Percentiles rank a stretch among this genome's conserved stretches.
phyloP scores from a whole-genome alignment of 2,888 invertebrate species.

The Cancer borealis region DNA sequence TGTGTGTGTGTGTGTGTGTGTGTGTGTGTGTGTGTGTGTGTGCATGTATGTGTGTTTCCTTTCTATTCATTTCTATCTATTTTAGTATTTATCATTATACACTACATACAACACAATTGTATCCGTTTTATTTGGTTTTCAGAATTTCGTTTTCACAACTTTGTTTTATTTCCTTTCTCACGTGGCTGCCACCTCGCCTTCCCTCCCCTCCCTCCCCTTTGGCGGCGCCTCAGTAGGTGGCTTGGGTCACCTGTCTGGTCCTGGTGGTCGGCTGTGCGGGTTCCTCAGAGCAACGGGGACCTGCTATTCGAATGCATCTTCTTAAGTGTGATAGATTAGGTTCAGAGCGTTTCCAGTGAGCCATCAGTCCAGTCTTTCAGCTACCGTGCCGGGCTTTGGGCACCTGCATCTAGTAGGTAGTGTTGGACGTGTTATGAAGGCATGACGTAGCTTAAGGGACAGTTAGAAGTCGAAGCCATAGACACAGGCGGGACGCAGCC shows the following conservation, averaged over 20 bases:
- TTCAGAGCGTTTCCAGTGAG: neutral
- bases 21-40: too few relatives aligned
- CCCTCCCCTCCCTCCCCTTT: neutral
- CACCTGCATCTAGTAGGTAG: neutral
- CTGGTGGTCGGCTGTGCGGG: conserved; percentile 24
- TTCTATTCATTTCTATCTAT: too few relatives aligned
- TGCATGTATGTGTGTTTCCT: too few relatives aligned
- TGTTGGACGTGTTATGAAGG: neutral
- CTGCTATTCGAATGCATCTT: neutral
- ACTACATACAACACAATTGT: neutral
- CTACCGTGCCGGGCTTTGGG: neutral
- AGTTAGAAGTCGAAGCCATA: conserved; percentile 48
- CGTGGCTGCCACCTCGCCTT: neutral
- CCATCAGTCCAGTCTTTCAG: neutral
- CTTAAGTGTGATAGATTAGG: neutral
- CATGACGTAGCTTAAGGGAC: neutral
- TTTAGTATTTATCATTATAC: neutral
- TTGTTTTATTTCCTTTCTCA: neutral
- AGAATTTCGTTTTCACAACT: neutral
- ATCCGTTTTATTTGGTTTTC: neutral
- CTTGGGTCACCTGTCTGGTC: conserved; percentile 13
- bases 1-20: too few relatives aligned
- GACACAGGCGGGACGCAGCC: conserved; percentile 33
- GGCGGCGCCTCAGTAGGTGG: conserved; percentile 9
- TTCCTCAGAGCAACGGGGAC: neutral